Percentiles rank a stretch among this genome's conserved stretches.
These are phyloP conservation scores for Percopsis omiscomaycus DNA, from an alignment of 2,797 vertebrate genomes.

Conservation along the genomic window DNA sequence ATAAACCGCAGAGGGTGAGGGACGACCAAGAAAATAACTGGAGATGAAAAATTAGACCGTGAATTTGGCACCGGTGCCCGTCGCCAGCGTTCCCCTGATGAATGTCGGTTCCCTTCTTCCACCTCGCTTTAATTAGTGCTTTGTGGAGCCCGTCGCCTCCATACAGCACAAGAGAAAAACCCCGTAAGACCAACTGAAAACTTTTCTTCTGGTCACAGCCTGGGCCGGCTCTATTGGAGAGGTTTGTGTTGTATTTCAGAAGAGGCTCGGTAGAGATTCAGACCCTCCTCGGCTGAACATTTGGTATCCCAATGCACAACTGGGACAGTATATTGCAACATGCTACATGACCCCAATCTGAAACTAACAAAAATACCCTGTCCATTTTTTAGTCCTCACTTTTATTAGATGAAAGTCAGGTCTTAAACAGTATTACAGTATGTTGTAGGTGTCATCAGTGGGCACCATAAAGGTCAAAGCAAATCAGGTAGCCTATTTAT, in stretches of 20 bases:
- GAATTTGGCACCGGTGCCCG: conserved; percentile 47
- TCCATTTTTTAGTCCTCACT: background rate
- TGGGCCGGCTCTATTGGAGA: conserved; percentile 48
- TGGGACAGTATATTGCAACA: conserved; percentile 3
- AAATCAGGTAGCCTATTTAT: no score
- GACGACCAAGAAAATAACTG: conserved; percentile 60
- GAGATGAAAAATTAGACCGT: conserved; percentile 64
- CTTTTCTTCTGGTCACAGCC: conserved; percentile 47
- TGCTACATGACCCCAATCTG: conserved; percentile 15
- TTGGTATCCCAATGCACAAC: conserved; percentile 1
- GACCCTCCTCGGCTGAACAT: no score
- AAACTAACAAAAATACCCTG: conserved; percentile 39
- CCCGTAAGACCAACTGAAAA: conserved; percentile 61
- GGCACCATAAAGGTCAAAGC: no score
- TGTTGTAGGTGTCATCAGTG: no score
- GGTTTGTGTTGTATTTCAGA: conserved; percentile 49
- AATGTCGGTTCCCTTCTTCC: conserved; percentile 67
- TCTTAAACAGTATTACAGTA: no score
- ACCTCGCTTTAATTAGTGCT: conserved; percentile 70
- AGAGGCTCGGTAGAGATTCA: no score
- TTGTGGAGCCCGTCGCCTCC: conserved; percentile 49
- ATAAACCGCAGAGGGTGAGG: conserved; percentile 73
- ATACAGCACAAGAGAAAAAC: conserved; percentile 16
- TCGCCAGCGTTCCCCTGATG: conserved; percentile 55
- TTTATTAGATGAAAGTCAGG: no score